These are phyloP conservation scores for Xerus inauris DNA, from an alignment of 2,113 vertebrate species.

Conservation along the genomic window DNA sequence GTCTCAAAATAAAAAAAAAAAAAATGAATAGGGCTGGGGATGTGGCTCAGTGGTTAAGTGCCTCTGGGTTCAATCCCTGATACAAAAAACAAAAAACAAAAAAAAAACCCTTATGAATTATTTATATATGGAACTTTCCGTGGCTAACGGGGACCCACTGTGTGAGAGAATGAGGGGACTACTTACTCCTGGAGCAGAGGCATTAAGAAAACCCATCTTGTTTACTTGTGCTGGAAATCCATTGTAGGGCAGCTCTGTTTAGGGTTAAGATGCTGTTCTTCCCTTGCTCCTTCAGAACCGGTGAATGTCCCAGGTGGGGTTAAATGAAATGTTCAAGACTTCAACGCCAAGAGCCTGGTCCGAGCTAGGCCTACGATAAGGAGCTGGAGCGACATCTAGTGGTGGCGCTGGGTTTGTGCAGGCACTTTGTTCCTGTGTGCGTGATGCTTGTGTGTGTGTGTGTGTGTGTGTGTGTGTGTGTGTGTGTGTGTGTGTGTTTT, in stretches of 20 bases:
- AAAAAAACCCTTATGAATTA: background rate
- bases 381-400: constrained; percentile 62
- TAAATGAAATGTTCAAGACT: background rate
- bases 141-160: background rate
- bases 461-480: background rate
- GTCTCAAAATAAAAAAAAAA: no score
- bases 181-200: background rate
- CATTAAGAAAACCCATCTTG: background rate
- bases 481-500: no score
- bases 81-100: background rate
- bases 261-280: background rate
- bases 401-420: constrained; percentile 1
- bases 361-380: background rate
- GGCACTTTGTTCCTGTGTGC: background rate
- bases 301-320: background rate
- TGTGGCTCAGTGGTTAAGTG: no score
- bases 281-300: background rate
- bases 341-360: background rate
- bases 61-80: no score
- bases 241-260: background rate
- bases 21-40: no score
- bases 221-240: background rate
- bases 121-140: background rate
- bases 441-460: background rate
- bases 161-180: background rate